Base-by-base conservation (phyloP, 2,797 vertebrate genomes). In the Falco berigora region DNA sequence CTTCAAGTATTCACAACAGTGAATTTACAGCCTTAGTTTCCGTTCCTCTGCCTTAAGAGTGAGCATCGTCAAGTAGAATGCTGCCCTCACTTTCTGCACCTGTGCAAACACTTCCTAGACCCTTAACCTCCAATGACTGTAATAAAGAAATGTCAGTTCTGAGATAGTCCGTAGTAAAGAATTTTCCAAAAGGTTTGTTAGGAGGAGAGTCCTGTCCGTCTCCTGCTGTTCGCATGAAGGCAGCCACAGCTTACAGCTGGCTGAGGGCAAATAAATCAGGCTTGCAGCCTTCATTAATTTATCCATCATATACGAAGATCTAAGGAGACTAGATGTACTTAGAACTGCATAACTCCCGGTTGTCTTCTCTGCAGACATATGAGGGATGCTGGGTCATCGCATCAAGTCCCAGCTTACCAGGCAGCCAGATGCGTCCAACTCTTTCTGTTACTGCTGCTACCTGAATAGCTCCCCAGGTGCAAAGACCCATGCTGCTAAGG, bases 21-120 rank as follows among this genome's bases (percentile, higher is more conserved):
- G 1, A n/a, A 58, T 52, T 93, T 88, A 92, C 46, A 93, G 58
- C n/a, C 24, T 38, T 50, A 12, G 4, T n/a, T 90, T 53, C 53
- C 1, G 5, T 10, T 71, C 8, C 72, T 28, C 38, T 0, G 0
- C 42, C 55, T 38, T 21, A 15, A 24, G 72, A 30, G 10, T 4
- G 24, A 58, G 27, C 5, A 10, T 42, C 6, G n/a, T n/a, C 22
- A 53, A 22, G 28, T 15, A 28, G 80, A 85, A 44, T 0, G 5
- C 36, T 59, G 52, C 15, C 62, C 30, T 25, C 2, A 1, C 14
- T 36, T 77, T 14, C 79, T n/a, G 36, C 8, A 46, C 9, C 8
- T 0, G 0, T 75, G 38, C 30, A n/a, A 50, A 59, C 11, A 40
- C 7, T 27, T 81, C 66, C 38, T 59, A 40, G 42, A 72, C 73